These are phyloP conservation scores for Clostera curtula DNA, from an alignment of 2,888 invertebrate genomes.

Conservation along the genomic window DNA sequence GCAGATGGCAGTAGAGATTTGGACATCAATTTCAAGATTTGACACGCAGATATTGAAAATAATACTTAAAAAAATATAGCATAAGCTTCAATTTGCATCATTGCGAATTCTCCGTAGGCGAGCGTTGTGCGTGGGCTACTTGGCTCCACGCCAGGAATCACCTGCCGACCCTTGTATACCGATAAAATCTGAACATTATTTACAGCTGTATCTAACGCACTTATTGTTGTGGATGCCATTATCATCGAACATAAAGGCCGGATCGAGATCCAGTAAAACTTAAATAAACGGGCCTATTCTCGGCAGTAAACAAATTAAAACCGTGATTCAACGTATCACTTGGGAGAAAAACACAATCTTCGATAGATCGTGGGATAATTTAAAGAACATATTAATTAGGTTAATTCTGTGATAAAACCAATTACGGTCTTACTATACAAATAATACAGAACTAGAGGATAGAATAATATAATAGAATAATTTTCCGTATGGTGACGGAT, in stretches of 20 bases:
- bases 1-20: conserved; percentile 60
- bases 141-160: conserved; percentile 61
- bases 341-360: too few species aligned
- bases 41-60: conserved; percentile 18
- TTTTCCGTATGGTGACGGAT: too few species aligned
- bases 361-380: too few species aligned
- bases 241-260: conserved; percentile 24
- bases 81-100: conserved; percentile 29
- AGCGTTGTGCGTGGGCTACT: conserved; percentile 52
- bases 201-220: conserved; percentile 49
- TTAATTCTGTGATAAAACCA: too few species aligned
- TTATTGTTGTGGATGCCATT: conserved; percentile 41
- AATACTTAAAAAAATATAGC: conserved; percentile 18
- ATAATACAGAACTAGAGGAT: too few species aligned
- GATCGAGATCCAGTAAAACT: background rate
- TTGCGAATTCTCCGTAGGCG: conserved; percentile 28
- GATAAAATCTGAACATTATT: conserved; percentile 66
- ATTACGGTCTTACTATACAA: too few species aligned
- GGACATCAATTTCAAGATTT: conserved; percentile 58
- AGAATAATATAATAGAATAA: too few species aligned
- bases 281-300: background rate
- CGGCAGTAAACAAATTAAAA: background rate
- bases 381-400: too few species aligned
- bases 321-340: background rate
- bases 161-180: conserved; percentile 66